Percentiles rank a stretch among this genome's conserved stretches.
Evolutionary conservation across 2,888 invertebrate genomes (phyloP).

Genomic region (Thymelicus sylvestris): DNA sequence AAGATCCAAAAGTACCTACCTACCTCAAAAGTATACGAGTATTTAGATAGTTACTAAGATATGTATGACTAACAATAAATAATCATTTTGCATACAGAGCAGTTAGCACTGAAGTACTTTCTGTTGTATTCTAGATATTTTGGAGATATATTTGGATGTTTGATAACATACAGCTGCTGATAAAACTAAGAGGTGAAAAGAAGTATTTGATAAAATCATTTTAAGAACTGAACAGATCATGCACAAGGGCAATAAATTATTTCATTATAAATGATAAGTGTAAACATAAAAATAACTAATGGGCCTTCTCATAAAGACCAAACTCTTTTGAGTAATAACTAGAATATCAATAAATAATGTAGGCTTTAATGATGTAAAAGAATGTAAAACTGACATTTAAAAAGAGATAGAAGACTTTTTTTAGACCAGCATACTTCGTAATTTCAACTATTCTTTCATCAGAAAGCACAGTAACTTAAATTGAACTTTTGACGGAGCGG

Average conservation of each 20-base stretch:
- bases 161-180: constrained; percentile 4
- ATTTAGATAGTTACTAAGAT: too few relatives aligned
- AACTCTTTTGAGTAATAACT: too few relatives aligned
- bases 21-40: too few relatives aligned
- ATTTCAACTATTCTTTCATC: constrained; percentile 33
- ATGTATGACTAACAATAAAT: too few relatives aligned
- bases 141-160: background rate
- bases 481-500: background rate
- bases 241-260: background rate
- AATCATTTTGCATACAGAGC: background rate
- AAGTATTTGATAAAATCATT: background rate
- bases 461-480: constrained; percentile 23
- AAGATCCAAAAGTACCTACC: too few relatives aligned
- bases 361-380: background rate
- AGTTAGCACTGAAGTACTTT: background rate
- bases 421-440: constrained; percentile 28
- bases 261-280: background rate
- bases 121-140: background rate
- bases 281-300: background rate
- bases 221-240: background rate
- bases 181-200: constrained; percentile 8
- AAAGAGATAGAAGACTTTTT: constrained; percentile 49
- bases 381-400: background rate
- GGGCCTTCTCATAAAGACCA: too few relatives aligned
- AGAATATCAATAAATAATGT: too few relatives aligned